These are phyloP conservation scores for Enteromius argenteus DNA, from an alignment of 2,797 vertebrate species.

Conservation along the genomic window DNA sequence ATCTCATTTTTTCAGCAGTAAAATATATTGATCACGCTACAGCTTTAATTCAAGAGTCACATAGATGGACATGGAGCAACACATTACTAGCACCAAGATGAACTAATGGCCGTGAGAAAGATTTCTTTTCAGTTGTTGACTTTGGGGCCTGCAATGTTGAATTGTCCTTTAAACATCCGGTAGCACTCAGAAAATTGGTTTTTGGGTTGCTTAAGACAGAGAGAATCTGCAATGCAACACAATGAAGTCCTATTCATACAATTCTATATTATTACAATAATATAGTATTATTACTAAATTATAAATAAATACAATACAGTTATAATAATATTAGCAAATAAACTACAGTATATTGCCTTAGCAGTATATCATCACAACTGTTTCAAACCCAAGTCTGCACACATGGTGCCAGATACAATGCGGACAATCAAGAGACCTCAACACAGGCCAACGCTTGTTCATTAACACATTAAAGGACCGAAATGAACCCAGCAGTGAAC, in stretches of 20 bases:
- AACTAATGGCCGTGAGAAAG: slow-evolving; percentile 17
- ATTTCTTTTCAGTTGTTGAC: slow-evolving; percentile 22
- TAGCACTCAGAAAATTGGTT: background rate
- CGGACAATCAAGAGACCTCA: background rate
- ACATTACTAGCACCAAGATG: background rate
- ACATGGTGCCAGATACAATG: background rate
- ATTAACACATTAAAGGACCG: slow-evolving; percentile 29
- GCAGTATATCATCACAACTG: background rate
- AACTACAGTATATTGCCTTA: background rate
- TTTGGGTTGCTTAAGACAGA: background rate
- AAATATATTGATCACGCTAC: background rate
- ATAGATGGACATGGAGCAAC: background rate
- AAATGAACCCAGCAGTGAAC: slow-evolving; percentile 32
- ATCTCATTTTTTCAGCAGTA: background rate
- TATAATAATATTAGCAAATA: background rate
- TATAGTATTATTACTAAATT: background rate
- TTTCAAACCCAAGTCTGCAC: background rate
- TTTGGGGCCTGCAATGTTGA: slow-evolving; percentile 32
- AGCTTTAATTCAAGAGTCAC: slow-evolving; percentile 4
- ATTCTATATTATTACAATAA: background rate
- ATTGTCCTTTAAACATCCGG: slow-evolving; percentile 39
- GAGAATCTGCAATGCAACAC: background rate
- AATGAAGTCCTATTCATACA: background rate
- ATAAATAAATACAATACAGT: slow-evolving; percentile 1
- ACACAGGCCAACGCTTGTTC: slow-evolving; percentile 21